phyloP scores from a whole-genome alignment of 2,113 vertebrate species.

The Merops nubicus region DNA sequence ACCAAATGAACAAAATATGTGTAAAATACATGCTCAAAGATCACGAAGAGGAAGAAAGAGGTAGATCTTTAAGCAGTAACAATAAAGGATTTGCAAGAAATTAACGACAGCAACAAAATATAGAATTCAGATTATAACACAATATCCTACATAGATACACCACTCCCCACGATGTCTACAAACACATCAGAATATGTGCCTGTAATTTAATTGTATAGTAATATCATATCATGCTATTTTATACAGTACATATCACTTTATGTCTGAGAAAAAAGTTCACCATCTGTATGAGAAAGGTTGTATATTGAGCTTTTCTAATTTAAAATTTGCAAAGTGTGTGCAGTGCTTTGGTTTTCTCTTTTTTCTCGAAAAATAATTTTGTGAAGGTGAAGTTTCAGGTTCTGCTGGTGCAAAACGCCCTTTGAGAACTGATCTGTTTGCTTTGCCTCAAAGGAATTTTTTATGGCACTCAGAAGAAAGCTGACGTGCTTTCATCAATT shows the following conservation, averaged over 20 bases:
- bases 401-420: neutral
- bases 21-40: neutral
- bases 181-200: neutral
- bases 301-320: neutral
- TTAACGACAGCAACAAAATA: neutral
- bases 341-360: neutral
- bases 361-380: neutral
- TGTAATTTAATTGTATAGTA: neutral
- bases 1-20: neutral
- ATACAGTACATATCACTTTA: neutral
- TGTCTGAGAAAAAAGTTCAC: neutral
- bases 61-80: neutral
- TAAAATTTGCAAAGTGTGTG: neutral
- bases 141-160: neutral
- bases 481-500: conserved; percentile 37
- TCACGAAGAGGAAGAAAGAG: neutral
- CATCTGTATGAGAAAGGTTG: neutral
- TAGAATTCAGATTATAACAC: neutral
- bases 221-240: neutral
- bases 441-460: conserved; percentile 27
- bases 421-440: neutral
- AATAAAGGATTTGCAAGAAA: neutral
- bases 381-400: neutral
- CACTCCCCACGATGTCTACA: neutral
- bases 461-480: conserved; percentile 27